phyloP scores from a whole-genome alignment of 2,888 invertebrate genomes.

The Torymus texanus region DNA sequence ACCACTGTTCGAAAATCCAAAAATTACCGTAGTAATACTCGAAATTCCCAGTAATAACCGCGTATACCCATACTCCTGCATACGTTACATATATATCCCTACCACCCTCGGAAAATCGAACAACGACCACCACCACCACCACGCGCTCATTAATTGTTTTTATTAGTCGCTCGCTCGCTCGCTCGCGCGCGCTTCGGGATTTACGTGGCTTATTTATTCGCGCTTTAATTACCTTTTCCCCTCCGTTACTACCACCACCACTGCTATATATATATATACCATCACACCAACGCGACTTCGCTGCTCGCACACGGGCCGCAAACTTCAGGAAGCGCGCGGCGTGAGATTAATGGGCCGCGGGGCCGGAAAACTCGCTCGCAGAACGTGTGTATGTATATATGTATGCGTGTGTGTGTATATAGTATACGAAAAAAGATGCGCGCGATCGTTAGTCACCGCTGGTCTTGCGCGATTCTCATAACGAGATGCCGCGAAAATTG shows the following conservation, averaged over 20 bases:
- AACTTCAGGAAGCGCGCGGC: constrained; percentile 66
- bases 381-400: constrained; percentile 49
- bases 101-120: constrained; percentile 5
- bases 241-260: constrained; percentile 34
- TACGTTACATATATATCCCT: too few relatives aligned
- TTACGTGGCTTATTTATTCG: constrained; percentile 73
- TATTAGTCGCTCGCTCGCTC: constrained; percentile 58
- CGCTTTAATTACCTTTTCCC: constrained; percentile 72
- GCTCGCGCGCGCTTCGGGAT: constrained; percentile 60
- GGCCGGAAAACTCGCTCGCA: constrained; percentile 13
- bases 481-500: constrained; percentile 17
- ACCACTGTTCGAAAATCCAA: too few relatives aligned
- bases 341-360: constrained; percentile 65
- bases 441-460: constrained; percentile 55
- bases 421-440: constrained; percentile 52
- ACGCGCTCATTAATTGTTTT: constrained; percentile 63
- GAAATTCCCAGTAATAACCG: too few relatives aligned
- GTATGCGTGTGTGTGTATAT: constrained; percentile 52
- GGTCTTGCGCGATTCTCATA: constrained; percentile 34
- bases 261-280: constrained; percentile 58
- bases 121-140: background rate
- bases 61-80: too few relatives aligned
- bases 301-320: constrained; percentile 29
- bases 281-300: constrained; percentile 64
- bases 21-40: too few relatives aligned